Evolutionary conservation across 2,113 vertebrate genomes (phyloP).

Genomic region (Chloroceryle aenea): DNA sequence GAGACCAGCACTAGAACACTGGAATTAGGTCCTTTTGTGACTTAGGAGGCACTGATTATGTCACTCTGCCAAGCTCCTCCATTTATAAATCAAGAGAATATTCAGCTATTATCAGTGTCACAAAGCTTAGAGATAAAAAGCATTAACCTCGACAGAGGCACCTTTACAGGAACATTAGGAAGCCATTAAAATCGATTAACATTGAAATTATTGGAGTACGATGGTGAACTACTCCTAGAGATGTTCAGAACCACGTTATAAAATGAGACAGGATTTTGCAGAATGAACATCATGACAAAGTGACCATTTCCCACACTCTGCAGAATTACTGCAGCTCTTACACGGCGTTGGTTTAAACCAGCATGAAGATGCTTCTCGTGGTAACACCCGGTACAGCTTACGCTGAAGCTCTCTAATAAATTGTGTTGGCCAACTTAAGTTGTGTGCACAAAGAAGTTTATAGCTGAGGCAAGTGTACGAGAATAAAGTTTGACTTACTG

Average conservation of each 20-base stretch:
- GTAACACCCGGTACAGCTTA: background rate
- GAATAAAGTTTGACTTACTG: conserved; percentile 33
- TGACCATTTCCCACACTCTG: background rate
- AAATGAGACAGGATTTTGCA: background rate
- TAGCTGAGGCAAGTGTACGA: background rate
- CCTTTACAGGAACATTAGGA: background rate
- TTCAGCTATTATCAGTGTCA: background rate
- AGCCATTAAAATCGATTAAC: background rate
- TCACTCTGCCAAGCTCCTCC: background rate
- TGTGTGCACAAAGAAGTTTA: fast-evolving
- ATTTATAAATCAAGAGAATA: background rate
- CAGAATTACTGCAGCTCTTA: background rate
- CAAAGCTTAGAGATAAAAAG: background rate
- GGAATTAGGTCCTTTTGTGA: background rate
- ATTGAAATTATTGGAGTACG: background rate
- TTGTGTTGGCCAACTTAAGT: background rate
- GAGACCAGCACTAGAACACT: background rate
- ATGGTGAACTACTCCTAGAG: background rate
- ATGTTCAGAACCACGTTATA: background rate
- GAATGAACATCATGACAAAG: background rate
- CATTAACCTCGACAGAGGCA: background rate
- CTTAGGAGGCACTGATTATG: background rate
- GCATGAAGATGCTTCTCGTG: background rate
- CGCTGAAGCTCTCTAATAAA: background rate
- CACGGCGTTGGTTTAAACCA: background rate